A percentile compares a stretch with the other conserved stretches of the same genome.
These are phyloP conservation scores for Myotis davidii DNA, from an alignment of 2,113 vertebrate species.

Conservation along the genomic window DNA sequence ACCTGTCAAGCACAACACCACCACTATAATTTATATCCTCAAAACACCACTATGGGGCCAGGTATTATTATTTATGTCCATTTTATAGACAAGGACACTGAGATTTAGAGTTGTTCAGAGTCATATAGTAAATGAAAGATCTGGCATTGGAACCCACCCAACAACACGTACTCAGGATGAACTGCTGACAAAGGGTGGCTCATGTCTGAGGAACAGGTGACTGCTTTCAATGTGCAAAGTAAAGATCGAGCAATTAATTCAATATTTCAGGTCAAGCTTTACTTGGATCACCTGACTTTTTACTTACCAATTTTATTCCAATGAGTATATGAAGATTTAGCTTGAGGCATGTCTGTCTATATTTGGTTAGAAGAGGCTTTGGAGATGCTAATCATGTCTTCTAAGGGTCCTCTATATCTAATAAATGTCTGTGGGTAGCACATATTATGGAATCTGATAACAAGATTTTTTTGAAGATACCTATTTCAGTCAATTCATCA, in stretches of 20 bases:
- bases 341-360: neutral
- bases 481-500: constrained; percentile 1
- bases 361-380: neutral
- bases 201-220: neutral
- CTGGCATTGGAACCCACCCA: neutral
- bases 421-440: neutral
- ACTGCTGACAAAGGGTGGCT: neutral
- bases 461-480: constrained; percentile 1
- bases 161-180: neutral
- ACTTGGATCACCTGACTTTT: neutral
- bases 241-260: neutral
- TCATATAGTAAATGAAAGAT: neutral
- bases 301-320: neutral
- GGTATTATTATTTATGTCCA: neutral
- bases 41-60: neutral
- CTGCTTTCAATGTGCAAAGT: constrained; percentile 18
- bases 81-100: neutral
- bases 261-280: constrained; percentile 14
- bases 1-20: neutral
- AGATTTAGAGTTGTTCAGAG: neutral
- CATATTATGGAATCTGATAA: neutral
- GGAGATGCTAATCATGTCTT: neutral
- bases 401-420: neutral
- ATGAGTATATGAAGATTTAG: neutral
- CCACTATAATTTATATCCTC: neutral